Evolutionary conservation across 2,797 vertebrate genomes (phyloP), one percentile per base, ranked within the genome.

Genomic region (Sebastes vulpes): DNA sequence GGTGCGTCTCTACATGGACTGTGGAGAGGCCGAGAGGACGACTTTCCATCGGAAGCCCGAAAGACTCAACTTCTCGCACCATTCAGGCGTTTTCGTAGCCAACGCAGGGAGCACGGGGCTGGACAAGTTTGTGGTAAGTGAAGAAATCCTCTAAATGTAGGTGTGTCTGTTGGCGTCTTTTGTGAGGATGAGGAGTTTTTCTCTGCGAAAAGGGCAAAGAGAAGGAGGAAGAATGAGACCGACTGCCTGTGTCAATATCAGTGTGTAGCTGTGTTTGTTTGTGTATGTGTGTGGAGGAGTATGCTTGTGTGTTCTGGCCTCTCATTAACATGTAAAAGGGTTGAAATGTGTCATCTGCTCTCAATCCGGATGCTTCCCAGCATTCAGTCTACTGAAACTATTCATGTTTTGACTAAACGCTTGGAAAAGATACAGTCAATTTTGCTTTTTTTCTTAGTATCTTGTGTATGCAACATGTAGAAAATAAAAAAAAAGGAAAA

Each of bases 71-170:
- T 98, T 99, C 63, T 96, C 97, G 53, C 92, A 92, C 54, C 95
- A 96, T 21, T 97, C 97, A 0, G 98, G 97, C 31, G 91, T 98
- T 93, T 99, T 99, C 46, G 95, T 99, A 7, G 97, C 96, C 16
- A 98, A 96, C 3, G 97, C 97, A 0, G 98, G 98, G 76, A 96
- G 95, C 79, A 97, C 96, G 0, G 97, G 97, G 3, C 64, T 98
- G 28, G 96, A 97, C 21, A 97, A 92, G 85, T 99, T 98, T 93
- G 96, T 94, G 48, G 98, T 98, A 88, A 97, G 97, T 95, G 4
- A 35, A 31, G 26, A 63, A 69, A 63, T 63, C 56, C 12, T 26
- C 10, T 31, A 9, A 58, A 52, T 35, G 54, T 18, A 18, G 14
- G 6, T 35, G 10, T 68, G 8, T 31, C 2, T 48, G 12, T 48